These are phyloP conservation scores for Dicrostonyx torquatus DNA, from an alignment of 2,797 vertebrate genomes.

Conservation along the genomic window DNA sequence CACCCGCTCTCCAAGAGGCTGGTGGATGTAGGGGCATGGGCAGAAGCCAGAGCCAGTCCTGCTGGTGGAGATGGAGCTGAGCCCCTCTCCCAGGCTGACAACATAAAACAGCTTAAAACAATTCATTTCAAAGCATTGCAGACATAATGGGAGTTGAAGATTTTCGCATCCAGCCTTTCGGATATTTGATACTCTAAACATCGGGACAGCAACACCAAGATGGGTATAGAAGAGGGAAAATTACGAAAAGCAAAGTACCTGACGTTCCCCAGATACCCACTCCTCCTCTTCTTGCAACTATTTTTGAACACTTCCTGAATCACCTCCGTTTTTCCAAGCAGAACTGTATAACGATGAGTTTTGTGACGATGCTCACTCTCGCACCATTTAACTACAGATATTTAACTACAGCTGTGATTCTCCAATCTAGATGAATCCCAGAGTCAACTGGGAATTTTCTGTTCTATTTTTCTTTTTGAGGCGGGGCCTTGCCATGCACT, in stretches of 20 bases:
- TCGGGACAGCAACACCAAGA: conserved; percentile 43
- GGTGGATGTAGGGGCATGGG: neutral
- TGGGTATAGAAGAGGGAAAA: neutral
- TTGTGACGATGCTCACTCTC: neutral
- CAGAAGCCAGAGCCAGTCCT: neutral
- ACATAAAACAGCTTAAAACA: neutral
- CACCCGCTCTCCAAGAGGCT: neutral
- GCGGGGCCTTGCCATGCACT: neutral
- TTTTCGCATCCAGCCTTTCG: conserved; percentile 20
- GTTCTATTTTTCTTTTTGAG: neutral
- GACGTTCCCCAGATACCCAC: neutral
- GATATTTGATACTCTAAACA: neutral
- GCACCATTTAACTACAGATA: neutral
- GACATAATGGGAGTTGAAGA: neutral
- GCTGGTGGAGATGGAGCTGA: neutral
- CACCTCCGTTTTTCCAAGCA: neutral
- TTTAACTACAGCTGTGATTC: neutral
- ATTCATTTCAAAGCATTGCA: conserved; percentile 7
- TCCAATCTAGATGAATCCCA: neutral
- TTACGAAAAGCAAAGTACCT: neutral
- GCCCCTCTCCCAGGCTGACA: neutral
- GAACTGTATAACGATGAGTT: neutral
- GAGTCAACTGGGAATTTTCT: neutral
- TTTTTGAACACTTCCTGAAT: conserved; percentile 25
- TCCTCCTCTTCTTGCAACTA: neutral